These are phyloP conservation scores for Zosterops borbonicus DNA, from an alignment of 2,113 vertebrate species.

Conservation along the genomic window DNA sequence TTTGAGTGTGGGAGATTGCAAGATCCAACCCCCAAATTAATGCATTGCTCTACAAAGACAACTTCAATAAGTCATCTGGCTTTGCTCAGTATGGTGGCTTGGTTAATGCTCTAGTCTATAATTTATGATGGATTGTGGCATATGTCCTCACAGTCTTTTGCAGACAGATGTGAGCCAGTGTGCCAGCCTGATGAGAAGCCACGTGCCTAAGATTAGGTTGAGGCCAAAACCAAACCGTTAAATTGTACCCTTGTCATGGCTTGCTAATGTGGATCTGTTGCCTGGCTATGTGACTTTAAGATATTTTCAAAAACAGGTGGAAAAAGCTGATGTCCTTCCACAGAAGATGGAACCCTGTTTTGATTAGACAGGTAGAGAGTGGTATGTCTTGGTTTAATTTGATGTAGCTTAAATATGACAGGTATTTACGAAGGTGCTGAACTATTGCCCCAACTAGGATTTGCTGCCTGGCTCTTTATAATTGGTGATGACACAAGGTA, in stretches of 20 bases:
- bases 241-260: not conserved
- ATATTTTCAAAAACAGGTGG: not conserved
- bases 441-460: not conserved
- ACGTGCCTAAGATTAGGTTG: not conserved
- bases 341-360: not conserved
- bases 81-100: not conserved
- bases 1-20: not conserved
- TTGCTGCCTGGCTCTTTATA: not conserved
- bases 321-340: not conserved
- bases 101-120: not conserved
- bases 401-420: not conserved
- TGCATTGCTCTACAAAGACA: not conserved
- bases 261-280: not conserved
- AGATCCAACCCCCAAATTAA: not conserved
- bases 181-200: not conserved
- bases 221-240: not conserved
- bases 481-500: not conserved
- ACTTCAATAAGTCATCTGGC: not conserved
- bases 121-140: not conserved
- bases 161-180: not conserved
- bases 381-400: not conserved
- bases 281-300: accelerated
- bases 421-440: not conserved
- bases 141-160: not conserved
- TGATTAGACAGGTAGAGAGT: not conserved